These are phyloP conservation scores for Hoplodrina blanda DNA, from an alignment of 2,888 invertebrate genomes.

Conservation along the genomic window DNA sequence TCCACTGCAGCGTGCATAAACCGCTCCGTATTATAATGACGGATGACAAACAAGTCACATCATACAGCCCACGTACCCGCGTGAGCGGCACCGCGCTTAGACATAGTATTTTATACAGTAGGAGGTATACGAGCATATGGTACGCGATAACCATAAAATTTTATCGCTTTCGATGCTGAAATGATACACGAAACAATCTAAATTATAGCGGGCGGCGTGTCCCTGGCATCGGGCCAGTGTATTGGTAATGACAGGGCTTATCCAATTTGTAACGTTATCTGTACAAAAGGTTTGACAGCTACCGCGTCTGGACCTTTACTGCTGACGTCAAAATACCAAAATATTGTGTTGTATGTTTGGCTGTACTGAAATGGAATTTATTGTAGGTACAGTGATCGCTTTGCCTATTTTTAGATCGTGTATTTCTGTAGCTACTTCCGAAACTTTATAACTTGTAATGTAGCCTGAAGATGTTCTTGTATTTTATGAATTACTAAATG, in stretches of 20 bases:
- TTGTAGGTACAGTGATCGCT: not conserved
- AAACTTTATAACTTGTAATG: no score
- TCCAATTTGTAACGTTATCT: constrained; percentile 84
- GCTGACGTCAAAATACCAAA: constrained; percentile 56
- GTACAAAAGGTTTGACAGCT: constrained; percentile 68
- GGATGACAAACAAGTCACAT: constrained; percentile 58
- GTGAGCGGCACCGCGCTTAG: constrained; percentile 56
- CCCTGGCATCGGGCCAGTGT: constrained; percentile 84
- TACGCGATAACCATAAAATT: constrained; percentile 88
- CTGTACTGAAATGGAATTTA: not conserved
- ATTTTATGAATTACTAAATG: no score
- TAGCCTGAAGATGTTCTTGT: no score
- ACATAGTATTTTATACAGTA: constrained; percentile 78
- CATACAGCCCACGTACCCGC: constrained; percentile 39
- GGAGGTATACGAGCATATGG: constrained; percentile 80
- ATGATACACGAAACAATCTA: constrained; percentile 90
- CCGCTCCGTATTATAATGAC: constrained; percentile 51
- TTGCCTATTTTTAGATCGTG: not conserved
- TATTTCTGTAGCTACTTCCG: not conserved
- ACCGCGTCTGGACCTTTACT: constrained; percentile 59
- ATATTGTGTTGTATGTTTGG: constrained; percentile 30
- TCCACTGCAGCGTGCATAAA: constrained; percentile 44
- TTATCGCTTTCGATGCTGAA: constrained; percentile 88
- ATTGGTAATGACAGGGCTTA: constrained; percentile 84
- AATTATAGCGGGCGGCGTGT: constrained; percentile 83